Percentiles rank a stretch among this genome's conserved stretches.
Evolutionary conservation across 2,888 invertebrate genomes (phyloP).

Genomic region (Criorhina ranunculi): DNA sequence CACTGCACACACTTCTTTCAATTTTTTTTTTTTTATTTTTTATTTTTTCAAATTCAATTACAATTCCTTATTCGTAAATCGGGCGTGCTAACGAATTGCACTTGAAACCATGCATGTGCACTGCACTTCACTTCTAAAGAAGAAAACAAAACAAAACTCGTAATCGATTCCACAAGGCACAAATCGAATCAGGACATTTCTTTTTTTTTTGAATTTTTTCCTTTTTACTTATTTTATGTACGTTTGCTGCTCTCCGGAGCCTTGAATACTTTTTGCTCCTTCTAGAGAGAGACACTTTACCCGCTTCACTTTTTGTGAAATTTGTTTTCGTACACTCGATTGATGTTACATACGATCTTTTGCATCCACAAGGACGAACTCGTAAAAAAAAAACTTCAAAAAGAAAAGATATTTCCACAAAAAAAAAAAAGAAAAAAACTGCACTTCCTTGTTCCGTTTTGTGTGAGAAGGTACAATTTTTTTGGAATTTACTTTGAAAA

Average conservation of each 20-base stretch:
- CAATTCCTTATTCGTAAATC: conserved; percentile 69
- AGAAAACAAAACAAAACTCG: conserved; percentile 45
- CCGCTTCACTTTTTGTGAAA: conserved; percentile 53
- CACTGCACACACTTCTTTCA: conserved; percentile 5
- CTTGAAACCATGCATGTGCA: conserved; percentile 70
- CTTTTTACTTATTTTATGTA: background rate
- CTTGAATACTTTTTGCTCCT: conserved; percentile 4
- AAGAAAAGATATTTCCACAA: background rate
- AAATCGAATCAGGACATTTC: conserved; percentile 69
- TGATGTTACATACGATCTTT: conserved; percentile 49
- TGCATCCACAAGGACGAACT: conserved; percentile 38
- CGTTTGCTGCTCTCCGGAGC: conserved; percentile 30
- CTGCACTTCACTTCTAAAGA: conserved; percentile 42
- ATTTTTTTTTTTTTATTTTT: conserved; percentile 14
- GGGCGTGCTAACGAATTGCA: conserved; percentile 64
- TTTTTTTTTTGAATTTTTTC: conserved; percentile 20
- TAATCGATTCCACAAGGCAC: conserved; percentile 53
- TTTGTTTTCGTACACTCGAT: conserved; percentile 63
- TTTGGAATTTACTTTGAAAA: background rate
- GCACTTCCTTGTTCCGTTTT: conserved; percentile 67
- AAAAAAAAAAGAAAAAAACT: conserved; percentile 26
- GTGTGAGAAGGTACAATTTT: conserved; percentile 16
- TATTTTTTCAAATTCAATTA: conserved; percentile 67
- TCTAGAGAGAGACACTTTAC: conserved; percentile 49
- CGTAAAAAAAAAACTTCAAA: conserved; percentile 12